Evolutionary conservation across 2,797 vertebrate species (phyloP).

Genomic region (Vipera latastei): DNA sequence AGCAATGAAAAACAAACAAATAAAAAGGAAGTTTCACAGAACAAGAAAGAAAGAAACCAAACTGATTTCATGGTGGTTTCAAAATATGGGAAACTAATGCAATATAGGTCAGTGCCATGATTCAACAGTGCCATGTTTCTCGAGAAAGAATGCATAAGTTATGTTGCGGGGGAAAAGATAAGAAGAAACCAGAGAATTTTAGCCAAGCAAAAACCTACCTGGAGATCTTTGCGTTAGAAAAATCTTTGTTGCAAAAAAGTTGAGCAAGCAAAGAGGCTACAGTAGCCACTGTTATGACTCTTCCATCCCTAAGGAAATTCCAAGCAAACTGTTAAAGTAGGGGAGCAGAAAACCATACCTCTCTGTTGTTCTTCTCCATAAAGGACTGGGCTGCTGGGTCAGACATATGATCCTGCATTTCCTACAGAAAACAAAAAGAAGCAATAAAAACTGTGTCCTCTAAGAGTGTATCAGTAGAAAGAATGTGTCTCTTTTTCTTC

Average conservation of each 20-base stretch:
- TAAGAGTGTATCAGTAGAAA: neutral
- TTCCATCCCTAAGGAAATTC: neutral
- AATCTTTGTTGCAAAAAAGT: neutral
- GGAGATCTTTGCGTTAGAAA: neutral
- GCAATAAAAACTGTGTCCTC: neutral
- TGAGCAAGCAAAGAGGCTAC: neutral
- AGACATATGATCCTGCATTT: constrained; percentile 83
- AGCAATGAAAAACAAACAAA: neutral
- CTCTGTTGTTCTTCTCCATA: constrained; percentile 78
- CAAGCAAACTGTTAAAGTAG: neutral
- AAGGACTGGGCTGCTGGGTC: constrained; percentile 78
- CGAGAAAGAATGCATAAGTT: neutral
- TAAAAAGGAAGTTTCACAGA: neutral
- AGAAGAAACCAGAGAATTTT: neutral
- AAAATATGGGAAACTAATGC: neutral
- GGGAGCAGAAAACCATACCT: constrained; percentile 62
- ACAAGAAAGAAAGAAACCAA: neutral
- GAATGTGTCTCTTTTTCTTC: neutral
- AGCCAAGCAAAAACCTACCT: neutral
- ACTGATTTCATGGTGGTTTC: neutral
- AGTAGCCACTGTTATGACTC: too few species aligned
- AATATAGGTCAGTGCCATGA: neutral
- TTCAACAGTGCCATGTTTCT: neutral
- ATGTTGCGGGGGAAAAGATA: neutral
- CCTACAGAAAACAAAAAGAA: constrained; percentile 59